phyloP scores from a whole-genome alignment of 1,140 invertebrate species.

The Penaeus vannamei region DNA sequence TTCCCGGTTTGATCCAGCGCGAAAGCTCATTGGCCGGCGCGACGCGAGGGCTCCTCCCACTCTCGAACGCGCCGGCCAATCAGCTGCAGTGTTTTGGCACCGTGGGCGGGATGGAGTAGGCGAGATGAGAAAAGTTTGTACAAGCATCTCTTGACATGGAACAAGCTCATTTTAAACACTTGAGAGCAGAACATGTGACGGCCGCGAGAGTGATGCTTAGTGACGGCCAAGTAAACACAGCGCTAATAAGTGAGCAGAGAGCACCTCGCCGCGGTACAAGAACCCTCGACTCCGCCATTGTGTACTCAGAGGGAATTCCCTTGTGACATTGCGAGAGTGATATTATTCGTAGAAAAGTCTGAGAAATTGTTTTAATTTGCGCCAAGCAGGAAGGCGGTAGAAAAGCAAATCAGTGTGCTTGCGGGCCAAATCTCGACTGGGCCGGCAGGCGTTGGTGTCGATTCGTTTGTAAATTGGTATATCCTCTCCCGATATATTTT shows the following conservation, averaged over 20 bases:
- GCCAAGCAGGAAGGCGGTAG: background rate
- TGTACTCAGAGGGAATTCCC: background rate
- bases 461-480: background rate
- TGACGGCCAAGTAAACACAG: background rate
- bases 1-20: background rate
- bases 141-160: slow-evolving; percentile 58
- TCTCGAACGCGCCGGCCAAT: background rate
- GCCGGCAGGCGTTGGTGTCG: background rate
- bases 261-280: background rate
- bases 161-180: slow-evolving; percentile 63
- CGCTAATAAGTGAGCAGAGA: background rate
- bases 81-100: background rate
- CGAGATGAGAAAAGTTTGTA: slow-evolving; percentile 49
- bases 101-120: slow-evolving; percentile 44
- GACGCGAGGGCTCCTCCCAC: background rate
- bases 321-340: slow-evolving; percentile 4
- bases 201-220: slow-evolving; percentile 35
- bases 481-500: background rate
- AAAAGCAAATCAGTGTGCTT: background rate
- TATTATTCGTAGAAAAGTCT: background rate
- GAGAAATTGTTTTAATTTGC: background rate
- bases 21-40: slow-evolving; percentile 9
- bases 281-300: background rate
- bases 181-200: slow-evolving; percentile 61
- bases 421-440: background rate